Percentiles rank a stretch among this genome's conserved stretches.
Evolutionary conservation across 2,113 vertebrate species (phyloP).

Genomic region (Hippocampus abdominalis): DNA sequence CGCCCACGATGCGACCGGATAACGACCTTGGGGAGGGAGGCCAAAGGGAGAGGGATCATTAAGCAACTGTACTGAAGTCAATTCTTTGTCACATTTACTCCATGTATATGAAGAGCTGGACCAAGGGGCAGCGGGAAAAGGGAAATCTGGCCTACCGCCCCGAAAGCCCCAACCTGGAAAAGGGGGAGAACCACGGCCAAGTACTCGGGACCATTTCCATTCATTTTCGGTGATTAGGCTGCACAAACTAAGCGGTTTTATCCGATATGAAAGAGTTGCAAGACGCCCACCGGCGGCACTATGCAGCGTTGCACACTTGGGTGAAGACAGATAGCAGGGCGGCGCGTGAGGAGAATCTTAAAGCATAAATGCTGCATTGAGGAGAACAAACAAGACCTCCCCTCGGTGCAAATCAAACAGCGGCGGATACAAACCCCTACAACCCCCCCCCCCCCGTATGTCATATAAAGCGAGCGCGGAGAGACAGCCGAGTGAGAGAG

Average conservation of each 20-base stretch:
- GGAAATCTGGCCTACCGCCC: not conserved
- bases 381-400: constrained; percentile 68
- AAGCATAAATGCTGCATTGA: constrained; percentile 68
- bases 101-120: not conserved
- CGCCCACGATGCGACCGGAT: constrained; percentile 96
- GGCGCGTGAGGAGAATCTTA: constrained; percentile 68
- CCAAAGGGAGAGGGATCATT: not conserved
- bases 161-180: not conserved
- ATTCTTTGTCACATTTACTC: not conserved
- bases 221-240: constrained; percentile 29
- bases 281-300: constrained; percentile 17
- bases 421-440: constrained; percentile 43
- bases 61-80: not conserved
- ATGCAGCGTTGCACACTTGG: constrained; percentile 44
- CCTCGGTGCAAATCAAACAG: constrained; percentile 60
- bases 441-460: constrained; percentile 37
- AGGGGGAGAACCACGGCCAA: not conserved
- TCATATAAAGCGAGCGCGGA: constrained; percentile 29
- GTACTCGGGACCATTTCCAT: not conserved
- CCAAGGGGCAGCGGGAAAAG: not conserved
- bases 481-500: not conserved
- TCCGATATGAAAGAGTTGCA: constrained; percentile 28
- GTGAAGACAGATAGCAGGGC: constrained; percentile 49
- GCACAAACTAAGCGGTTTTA: constrained; percentile 12
- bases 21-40: constrained; percentile 79